These are phyloP conservation scores for Madoqua kirkii DNA, from an alignment of 2,113 vertebrate genomes.

Conservation along the genomic window DNA sequence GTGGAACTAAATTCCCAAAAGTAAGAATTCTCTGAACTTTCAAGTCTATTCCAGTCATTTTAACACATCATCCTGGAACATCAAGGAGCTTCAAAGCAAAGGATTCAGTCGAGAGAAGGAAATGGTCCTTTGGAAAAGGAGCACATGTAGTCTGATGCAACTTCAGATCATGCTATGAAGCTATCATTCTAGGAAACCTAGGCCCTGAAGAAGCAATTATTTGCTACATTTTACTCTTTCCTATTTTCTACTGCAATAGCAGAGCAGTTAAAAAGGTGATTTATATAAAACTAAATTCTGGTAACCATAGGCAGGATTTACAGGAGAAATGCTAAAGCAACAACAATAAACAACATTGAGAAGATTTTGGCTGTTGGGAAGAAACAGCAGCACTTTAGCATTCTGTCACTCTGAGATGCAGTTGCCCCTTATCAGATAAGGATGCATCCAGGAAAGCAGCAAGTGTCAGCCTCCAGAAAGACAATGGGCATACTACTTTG, in stretches of 20 bases:
- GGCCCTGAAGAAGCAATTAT: background rate
- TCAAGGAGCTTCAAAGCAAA: background rate
- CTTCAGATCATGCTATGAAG: background rate
- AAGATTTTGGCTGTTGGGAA: background rate
- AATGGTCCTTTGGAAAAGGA: background rate
- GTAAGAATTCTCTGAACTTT: background rate
- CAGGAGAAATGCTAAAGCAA: background rate
- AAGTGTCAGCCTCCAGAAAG: background rate
- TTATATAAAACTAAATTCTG: slow-evolving; percentile 25
- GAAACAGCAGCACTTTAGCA: background rate
- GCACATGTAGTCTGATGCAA: background rate
- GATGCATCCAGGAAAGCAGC: background rate
- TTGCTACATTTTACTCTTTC: background rate
- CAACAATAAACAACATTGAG: background rate
- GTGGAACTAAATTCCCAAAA: background rate
- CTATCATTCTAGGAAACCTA: background rate
- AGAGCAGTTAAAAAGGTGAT: background rate
- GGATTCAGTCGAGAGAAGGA: background rate
- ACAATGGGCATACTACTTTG: background rate
- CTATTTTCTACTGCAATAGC: background rate
- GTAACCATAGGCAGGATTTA: background rate
- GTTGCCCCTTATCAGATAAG: background rate
- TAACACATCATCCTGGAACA: background rate
- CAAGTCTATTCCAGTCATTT: background rate
- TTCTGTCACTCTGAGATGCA: background rate